Evolutionary conservation across 2,113 vertebrate genomes (phyloP), one percentile per base, ranked within the genome.

Genomic region (Ascaphus truei): DNA sequence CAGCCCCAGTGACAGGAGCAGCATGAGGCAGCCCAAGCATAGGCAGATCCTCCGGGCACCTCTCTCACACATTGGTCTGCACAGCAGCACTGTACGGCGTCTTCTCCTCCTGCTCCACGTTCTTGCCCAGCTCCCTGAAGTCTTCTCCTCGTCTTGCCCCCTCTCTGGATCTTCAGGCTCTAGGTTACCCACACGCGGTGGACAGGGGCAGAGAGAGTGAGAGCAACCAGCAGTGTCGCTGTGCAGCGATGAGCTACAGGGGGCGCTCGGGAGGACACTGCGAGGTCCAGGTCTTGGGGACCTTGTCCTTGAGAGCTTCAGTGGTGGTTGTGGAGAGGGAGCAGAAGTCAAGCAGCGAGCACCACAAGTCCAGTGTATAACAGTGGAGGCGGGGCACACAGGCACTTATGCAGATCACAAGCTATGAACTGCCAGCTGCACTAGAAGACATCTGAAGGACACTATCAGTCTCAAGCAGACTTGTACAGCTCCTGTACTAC

Each of bases 1-100:
- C 74, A 90, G 84, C 51, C 87, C 90, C 52, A 82, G 81, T 0
- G 92, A 91, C 83, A 93, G 80, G 62, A 85, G 81, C 73, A 88
- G 79, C 8, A 89, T 79, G 74, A 88, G 82, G 60, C 78, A 79
- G 65, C 80, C 82, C 79, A 86, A 76, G 77, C 83, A 83, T 74
- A 76, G 64, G 75, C 67, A 52, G 67, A 63, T 50, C 71, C 73
- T 76, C 77, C 66, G 69, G 76, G 75, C 72, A 74, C 62, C 65
- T 45, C 65, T 74, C 65, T 58, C 75, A 16, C 59, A 72, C 68
- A 48, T 58, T 4, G 33, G 64, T 41, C 57, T n/a, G n/a, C n/a
- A n/a, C n/a, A n/a, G n/a, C 1, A 13, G 36, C 55, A 27, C 43
- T 0, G 60, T 47, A 37, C 9, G 30, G 66, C 8, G 50, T 69